Evolutionary conservation across 2,888 invertebrate genomes (phyloP).

Genomic region (Lasioglossum calceatum): DNA sequence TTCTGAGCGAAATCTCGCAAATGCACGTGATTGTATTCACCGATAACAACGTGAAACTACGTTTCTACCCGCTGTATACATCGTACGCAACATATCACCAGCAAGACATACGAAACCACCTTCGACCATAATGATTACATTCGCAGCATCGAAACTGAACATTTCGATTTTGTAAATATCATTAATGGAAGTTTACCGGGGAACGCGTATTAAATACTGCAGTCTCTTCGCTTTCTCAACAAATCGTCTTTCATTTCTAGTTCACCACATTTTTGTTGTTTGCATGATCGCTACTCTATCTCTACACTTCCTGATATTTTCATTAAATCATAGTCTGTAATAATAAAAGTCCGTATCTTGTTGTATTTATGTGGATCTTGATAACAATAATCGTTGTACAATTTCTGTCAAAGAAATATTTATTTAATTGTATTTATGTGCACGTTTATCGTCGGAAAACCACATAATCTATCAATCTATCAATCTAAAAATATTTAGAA

Average conservation of each 20-base stretch:
- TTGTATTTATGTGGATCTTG: too few species aligned
- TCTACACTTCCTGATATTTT: too few species aligned
- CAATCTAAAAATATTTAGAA: too few species aligned
- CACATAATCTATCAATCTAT: not conserved
- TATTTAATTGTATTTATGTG: not conserved
- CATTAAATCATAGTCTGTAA: too few species aligned
- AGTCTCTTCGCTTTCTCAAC: not conserved
- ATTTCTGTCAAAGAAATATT: not conserved
- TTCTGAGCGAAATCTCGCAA: conserved; percentile 33
- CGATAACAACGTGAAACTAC: conserved; percentile 33
- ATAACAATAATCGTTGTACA: not conserved
- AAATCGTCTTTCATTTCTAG: not conserved
- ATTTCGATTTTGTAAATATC: not conserved
- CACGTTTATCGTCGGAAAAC: not conserved
- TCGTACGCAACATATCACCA: conserved; percentile 1
- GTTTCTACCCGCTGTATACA: conserved; percentile 9
- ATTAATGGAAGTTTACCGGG: conserved; percentile 3
- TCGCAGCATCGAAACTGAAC: conserved; percentile 22
- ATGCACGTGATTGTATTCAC: conserved; percentile 31
- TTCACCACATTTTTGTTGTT: not conserved
- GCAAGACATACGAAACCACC: conserved; percentile 23
- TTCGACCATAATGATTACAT: conserved; percentile 18
- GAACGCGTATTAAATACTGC: not conserved
- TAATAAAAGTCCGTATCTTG: too few species aligned
- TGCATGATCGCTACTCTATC: too few species aligned